Evolutionary conservation across 2,113 vertebrate genomes (phyloP), one percentile per base, ranked within the genome.

Genomic region (Pithys albifrons): DNA sequence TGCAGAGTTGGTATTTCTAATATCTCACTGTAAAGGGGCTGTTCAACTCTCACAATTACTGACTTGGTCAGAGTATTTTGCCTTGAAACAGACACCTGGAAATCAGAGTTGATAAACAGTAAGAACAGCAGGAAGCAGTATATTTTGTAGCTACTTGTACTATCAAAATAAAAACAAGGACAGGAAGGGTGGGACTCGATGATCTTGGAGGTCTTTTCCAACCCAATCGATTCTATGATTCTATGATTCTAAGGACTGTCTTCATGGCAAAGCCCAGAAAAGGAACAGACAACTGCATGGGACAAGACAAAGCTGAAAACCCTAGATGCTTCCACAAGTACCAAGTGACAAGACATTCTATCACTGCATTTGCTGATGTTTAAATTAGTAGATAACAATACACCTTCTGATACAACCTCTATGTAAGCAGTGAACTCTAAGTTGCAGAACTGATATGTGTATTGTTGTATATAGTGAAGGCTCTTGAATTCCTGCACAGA

Each of bases 371-470:
- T 41, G 14, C 17, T 17, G 23, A 52, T 11, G 72, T n/a, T 85
- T 91, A 75, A 71, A 71, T 10, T 20, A 67, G 19, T 4, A 74
- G 5, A 5, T 8, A 73, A 39, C 24, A 49, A 37, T 3, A 19
- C 7, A 18, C 25, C 57, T 41, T 33, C 51, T n/a, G 12, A 75
- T 3, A 83, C 10, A 49, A 87, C 76, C 19, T 46, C 70, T 20
- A 16, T 3, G 4, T 14, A 71, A 86, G 22, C 25, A 65, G 64
- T 23, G 13, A 52, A 33, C 4, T 8, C 0, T 13, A n/a, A 69
- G 10, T 1, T 92, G 29, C 33, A 48, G 55, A 93, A 71, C 7
- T 29, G 7, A 59, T 19, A 49, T 0, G 1, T 5, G 0, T 20
- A 13, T 28, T 58, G 18, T 4, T 8, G 9, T 7, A 33, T 10